Conservation (phyloP, 2,888 invertebrate genomes). For the Nowickia ferox region DNA sequence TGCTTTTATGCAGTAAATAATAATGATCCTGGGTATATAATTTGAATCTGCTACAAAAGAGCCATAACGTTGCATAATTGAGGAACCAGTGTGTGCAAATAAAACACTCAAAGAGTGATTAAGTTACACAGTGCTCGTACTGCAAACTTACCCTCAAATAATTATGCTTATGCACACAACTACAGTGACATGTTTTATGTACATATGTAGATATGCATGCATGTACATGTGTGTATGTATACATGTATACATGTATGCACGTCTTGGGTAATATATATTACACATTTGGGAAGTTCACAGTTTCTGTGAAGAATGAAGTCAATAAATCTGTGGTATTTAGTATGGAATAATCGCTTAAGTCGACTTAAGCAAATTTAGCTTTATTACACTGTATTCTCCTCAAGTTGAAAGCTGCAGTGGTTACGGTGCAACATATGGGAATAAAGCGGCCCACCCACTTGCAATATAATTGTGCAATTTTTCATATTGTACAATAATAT, state of each 20-base stretch:
- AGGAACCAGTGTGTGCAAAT: slow-evolving; percentile 77
- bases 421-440: too few relatives aligned
- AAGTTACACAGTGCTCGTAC: slow-evolving; percentile 56
- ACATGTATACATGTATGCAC: slow-evolving; percentile 9
- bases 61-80: slow-evolving; percentile 81
- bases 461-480: too few relatives aligned
- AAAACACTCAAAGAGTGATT: slow-evolving; percentile 75
- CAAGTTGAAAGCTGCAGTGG: too few relatives aligned
- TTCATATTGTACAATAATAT: too few relatives aligned
- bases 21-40: slow-evolving; percentile 37
- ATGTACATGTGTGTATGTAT: too few relatives aligned
- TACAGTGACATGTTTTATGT: slow-evolving; percentile 27
- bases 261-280: slow-evolving; percentile 7
- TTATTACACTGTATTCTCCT: too few relatives aligned
- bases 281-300: slow-evolving; percentile 35
- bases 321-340: too few relatives aligned
- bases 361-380: too few relatives aligned
- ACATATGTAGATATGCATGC: too few relatives aligned
- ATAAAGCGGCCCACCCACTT: too few relatives aligned
- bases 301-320: neutral
- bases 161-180: slow-evolving; percentile 4
- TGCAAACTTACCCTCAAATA: slow-evolving; percentile 39
- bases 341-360: too few relatives aligned
- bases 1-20: slow-evolving; percentile 50
- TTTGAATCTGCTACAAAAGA: slow-evolving; percentile 69